These are phyloP conservation scores for Pseudochaenichthys georgianus DNA, from an alignment of 2,797 vertebrate genomes.

Conservation along the genomic window DNA sequence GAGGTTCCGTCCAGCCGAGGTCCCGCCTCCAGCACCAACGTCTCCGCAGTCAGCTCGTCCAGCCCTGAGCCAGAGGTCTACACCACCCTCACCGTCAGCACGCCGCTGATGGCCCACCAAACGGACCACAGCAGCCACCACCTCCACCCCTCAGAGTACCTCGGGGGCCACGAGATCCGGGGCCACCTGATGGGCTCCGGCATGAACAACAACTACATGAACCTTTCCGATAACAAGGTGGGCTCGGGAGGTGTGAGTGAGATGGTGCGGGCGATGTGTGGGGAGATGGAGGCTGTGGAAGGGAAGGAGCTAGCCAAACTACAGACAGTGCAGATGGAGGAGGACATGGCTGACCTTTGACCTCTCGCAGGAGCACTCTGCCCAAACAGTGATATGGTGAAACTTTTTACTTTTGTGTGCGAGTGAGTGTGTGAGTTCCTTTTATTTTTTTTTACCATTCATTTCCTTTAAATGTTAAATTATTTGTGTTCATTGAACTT, in stretches of 20 bases:
- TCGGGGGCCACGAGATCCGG: slow-evolving; percentile 82
- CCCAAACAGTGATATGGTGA: slow-evolving; percentile 68
- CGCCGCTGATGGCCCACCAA: slow-evolving; percentile 89
- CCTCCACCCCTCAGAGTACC: slow-evolving; percentile 88
- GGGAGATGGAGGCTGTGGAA: slow-evolving; percentile 91
- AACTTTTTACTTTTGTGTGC: slow-evolving; percentile 75
- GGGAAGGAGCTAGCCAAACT: slow-evolving; percentile 96
- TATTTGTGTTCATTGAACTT: slow-evolving; percentile 82
- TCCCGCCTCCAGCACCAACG: slow-evolving; percentile 69
- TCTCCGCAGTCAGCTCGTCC: slow-evolving; percentile 85
- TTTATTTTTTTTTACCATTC: slow-evolving; percentile 65
- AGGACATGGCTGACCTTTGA: slow-evolving; percentile 97
- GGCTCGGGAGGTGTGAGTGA: slow-evolving; percentile 85
- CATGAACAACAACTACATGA: slow-evolving; percentile 89
- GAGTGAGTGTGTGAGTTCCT: slow-evolving; percentile 46
- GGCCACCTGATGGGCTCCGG: slow-evolving; percentile 86
- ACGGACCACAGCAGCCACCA: slow-evolving; percentile 87
- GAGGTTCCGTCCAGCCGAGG: slow-evolving; percentile 82
- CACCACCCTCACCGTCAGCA: slow-evolving; percentile 91
- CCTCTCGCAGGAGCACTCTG: slow-evolving; percentile 68
- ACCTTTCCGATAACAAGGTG: slow-evolving; percentile 88
- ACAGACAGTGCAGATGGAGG: slow-evolving; percentile 97
- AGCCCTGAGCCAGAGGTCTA: slow-evolving; percentile 91
- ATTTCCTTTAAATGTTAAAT: slow-evolving; percentile 85
- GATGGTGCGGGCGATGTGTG: slow-evolving; percentile 92